Percentiles rank a stretch among this genome's conserved stretches.
phyloP scores from a whole-genome alignment of 2,113 vertebrate species.

The Hippocampus guttulatus region DNA sequence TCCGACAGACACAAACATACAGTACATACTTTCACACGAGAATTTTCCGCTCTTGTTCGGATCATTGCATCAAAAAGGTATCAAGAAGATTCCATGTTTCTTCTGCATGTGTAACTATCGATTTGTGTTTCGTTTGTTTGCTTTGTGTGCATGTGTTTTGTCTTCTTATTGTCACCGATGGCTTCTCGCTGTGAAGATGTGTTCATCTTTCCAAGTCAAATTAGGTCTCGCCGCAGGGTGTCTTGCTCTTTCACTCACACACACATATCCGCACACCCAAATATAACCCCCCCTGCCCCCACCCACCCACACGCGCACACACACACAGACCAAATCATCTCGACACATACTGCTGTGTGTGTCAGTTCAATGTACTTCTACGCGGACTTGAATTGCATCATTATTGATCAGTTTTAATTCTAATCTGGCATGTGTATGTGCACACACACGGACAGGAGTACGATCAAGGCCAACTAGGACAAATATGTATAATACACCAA shows the following conservation, averaged over 20 bases:
- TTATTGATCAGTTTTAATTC: constrained; percentile 35
- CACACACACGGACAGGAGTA: not conserved
- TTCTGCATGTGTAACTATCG: not conserved
- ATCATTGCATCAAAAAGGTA: constrained; percentile 37
- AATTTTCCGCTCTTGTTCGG: constrained; percentile 22
- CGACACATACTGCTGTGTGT: constrained; percentile 43
- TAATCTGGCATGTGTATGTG: not conserved
- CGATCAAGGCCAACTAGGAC: not conserved
- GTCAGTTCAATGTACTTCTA: constrained; percentile 57
- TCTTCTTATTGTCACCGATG: constrained; percentile 48
- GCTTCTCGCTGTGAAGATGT: constrained; percentile 49
- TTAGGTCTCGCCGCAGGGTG: constrained; percentile 67
- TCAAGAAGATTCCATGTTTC: constrained; percentile 24
- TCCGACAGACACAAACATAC: constrained; percentile 31
- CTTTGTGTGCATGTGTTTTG: constrained; percentile 26
- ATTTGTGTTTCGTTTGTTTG: constrained; percentile 39
- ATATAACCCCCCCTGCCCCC: not conserved
- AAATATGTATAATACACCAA: not conserved
- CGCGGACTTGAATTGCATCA: constrained; percentile 65
- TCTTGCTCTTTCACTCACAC: constrained; percentile 51
- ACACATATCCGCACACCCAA: constrained; percentile 1
- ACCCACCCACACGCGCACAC: constrained; percentile 2
- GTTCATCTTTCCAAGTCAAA: constrained; percentile 69
- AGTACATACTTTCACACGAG: constrained; percentile 13
- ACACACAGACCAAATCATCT: constrained; percentile 12